These are phyloP conservation scores for Napeogenes sylphis DNA, from an alignment of 2,888 invertebrate genomes.

Conservation along the genomic window DNA sequence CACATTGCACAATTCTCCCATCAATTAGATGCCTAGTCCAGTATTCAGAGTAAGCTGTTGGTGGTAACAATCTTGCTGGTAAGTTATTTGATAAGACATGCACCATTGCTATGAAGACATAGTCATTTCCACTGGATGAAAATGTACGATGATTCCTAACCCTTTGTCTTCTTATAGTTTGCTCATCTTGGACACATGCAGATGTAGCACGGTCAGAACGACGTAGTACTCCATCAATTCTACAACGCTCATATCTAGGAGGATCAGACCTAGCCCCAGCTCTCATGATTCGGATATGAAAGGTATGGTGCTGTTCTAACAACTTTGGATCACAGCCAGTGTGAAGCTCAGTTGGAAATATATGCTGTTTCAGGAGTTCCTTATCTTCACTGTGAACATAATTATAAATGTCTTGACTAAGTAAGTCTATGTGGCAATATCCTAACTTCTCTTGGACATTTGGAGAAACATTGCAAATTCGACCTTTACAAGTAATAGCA, in stretches of 20 bases:
- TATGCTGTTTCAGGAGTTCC: conserved; percentile 82
- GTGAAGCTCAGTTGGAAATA: conserved; percentile 77
- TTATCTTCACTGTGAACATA: conserved; percentile 92
- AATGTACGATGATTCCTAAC: conserved; percentile 73
- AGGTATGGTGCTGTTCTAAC: conserved; percentile 73
- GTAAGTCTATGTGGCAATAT: conserved; percentile 90
- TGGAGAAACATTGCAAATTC: conserved; percentile 90
- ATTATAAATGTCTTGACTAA: conserved; percentile 91
- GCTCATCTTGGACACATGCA: conserved; percentile 71
- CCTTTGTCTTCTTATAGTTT: conserved; percentile 69
- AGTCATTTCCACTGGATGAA: conserved; percentile 79
- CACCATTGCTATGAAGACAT: conserved; percentile 85
- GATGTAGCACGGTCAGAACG: conserved; percentile 78
- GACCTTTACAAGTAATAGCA: conserved; percentile 87
- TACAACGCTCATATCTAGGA: conserved; percentile 83
- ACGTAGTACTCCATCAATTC: conserved; percentile 81
- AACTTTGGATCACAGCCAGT: conserved; percentile 51
- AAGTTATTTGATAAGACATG: conserved; percentile 78
- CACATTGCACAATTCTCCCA: conserved; percentile 92
- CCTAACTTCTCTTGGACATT: conserved; percentile 91
- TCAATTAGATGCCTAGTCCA: conserved; percentile 92
- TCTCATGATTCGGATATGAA: conserved; percentile 79
- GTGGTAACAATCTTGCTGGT: conserved; percentile 79
- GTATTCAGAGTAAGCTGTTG: conserved; percentile 86
- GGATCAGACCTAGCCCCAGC: conserved; percentile 85